Conservation (phyloP, 64 coral and sea anemone genomes). For the Trachythela sp. region DNA sequence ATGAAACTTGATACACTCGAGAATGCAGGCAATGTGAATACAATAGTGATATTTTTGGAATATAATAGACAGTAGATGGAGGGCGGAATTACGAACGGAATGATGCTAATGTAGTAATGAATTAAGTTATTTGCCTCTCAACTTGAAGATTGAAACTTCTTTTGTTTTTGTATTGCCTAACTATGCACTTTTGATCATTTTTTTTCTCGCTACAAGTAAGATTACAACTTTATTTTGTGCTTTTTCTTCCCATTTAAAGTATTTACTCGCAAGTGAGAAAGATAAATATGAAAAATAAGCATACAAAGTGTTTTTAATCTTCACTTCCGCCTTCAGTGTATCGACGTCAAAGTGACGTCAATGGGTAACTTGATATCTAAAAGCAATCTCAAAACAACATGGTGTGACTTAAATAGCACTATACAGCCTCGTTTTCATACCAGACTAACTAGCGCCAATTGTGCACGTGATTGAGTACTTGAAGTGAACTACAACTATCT, state of each 20-base stretch:
- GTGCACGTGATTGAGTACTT: not conserved
- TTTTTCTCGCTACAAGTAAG: not conserved
- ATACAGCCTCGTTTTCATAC: not conserved
- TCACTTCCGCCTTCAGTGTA: not conserved
- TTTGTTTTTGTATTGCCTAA: not conserved
- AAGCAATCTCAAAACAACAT: not conserved
- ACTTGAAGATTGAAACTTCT: not conserved
- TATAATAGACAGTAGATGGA: not conserved
- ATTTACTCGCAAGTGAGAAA: not conserved
- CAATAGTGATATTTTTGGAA: not conserved
- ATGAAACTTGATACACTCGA: not conserved
- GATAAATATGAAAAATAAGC: not conserved
- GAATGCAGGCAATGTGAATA: not conserved
- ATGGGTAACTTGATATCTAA: not conserved
- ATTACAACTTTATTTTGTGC: not conserved
- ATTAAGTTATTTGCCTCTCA: not conserved
- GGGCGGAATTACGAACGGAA: not conserved
- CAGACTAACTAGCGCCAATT: not conserved
- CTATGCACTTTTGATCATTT: not conserved
- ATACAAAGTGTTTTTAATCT: slow-evolving; percentile 5
- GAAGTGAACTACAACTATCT: not conserved
- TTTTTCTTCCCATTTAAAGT: not conserved
- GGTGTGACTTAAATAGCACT: not conserved
- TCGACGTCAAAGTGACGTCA: not conserved
- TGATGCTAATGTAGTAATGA: not conserved